Evolutionary conservation across 2,797 vertebrate species (phyloP).

Genomic region (Enteromius radiatus): DNA sequence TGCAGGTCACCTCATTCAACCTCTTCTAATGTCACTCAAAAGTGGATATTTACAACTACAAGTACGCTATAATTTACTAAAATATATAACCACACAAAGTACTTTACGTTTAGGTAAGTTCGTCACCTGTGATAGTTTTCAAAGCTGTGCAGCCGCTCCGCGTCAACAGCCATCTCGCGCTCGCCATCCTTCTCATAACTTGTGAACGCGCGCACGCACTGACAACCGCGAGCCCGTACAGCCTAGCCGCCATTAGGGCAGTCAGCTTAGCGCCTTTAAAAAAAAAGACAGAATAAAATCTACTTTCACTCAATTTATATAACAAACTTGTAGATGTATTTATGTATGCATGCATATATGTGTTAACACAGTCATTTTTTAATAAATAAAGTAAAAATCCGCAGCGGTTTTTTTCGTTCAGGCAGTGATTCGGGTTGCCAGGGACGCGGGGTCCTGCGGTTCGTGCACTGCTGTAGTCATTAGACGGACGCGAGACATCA

Average conservation of each 20-base stretch:
- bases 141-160: constrained; percentile 1
- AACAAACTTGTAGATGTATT: neutral
- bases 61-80: neutral
- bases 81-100: neutral
- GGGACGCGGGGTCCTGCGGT: constrained; percentile 6
- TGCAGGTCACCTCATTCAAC: neutral
- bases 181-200: constrained; percentile 18
- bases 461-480: constrained; percentile 39
- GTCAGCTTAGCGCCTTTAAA: neutral
- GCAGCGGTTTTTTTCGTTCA: neutral
- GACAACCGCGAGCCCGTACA: neutral
- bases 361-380: neutral
- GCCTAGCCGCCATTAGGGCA: neutral
- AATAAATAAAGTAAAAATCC: neutral
- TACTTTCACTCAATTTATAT: neutral
- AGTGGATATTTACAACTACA: neutral
- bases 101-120: neutral
- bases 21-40: neutral
- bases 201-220: neutral
- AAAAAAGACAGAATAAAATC: neutral
- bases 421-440: constrained; percentile 6
- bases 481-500: neutral
- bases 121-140: constrained; percentile 11
- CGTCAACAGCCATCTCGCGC: neutral
- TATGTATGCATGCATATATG: neutral